Evolutionary conservation across 2,113 vertebrate genomes (phyloP).

Genomic region (Uria lomvia): DNA sequence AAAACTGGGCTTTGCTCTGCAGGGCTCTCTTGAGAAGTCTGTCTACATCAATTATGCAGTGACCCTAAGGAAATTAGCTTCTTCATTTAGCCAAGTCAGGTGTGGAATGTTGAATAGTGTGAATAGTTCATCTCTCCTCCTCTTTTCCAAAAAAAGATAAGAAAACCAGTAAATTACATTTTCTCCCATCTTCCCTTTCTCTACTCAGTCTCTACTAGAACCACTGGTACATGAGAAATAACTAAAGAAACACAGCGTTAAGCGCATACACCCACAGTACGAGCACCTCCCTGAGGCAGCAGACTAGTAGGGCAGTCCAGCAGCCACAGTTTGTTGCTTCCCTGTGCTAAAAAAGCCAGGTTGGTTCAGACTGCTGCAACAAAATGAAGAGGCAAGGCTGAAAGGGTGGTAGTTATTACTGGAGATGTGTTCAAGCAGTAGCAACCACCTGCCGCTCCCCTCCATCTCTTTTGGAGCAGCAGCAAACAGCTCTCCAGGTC

Average conservation of each 20-base stretch:
- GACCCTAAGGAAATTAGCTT: not conserved
- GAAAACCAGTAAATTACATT: not conserved
- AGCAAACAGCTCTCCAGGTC: not conserved
- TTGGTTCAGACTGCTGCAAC: not conserved
- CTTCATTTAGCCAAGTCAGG: not conserved
- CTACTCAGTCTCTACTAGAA: not conserved
- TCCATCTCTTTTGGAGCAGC: not conserved
- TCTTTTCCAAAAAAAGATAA: not conserved
- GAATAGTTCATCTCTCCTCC: not conserved
- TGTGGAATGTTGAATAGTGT: not conserved
- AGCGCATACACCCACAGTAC: rapidly evolving
- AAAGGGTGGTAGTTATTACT: not conserved
- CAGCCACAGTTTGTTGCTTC: not conserved
- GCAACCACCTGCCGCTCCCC: not conserved
- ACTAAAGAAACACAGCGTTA: not conserved
- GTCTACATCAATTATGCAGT: not conserved
- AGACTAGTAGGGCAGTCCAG: not conserved
- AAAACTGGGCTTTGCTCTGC: not conserved
- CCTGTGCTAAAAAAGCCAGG: not conserved
- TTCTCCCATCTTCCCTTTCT: not conserved
- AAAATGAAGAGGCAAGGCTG: not conserved
- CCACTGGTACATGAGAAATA: not conserved
- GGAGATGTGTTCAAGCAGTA: not conserved
- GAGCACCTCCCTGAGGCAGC: not conserved
- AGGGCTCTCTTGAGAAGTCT: not conserved